Evolutionary conservation across 2,113 vertebrate species (phyloP).

Genomic region (Typhlomys cinereus): DNA sequence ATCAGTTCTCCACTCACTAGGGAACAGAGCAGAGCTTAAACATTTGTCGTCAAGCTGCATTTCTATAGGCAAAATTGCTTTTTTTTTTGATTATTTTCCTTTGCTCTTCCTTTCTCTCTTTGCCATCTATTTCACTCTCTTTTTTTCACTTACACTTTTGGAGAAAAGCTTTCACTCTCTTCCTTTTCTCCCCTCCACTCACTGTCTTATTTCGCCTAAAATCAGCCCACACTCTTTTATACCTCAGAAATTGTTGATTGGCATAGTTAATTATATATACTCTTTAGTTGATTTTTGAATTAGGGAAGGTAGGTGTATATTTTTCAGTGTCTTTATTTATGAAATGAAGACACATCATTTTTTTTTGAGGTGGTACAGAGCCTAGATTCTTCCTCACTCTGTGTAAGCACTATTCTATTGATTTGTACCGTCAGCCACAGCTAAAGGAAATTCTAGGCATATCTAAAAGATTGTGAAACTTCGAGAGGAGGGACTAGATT

Average conservation of each 20-base stretch:
- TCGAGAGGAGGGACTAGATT: not conserved
- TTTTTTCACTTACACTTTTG: too few relatives aligned
- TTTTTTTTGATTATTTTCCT: too few relatives aligned
- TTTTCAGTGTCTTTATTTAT: not conserved
- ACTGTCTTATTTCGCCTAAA: constrained; percentile 35
- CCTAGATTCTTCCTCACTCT: not conserved
- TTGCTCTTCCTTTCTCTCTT: rapidly evolving
- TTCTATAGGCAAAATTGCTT: not conserved
- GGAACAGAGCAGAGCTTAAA: not conserved
- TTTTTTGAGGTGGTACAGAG: not conserved
- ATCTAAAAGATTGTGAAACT: constrained; percentile 6
- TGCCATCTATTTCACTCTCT: rapidly evolving
- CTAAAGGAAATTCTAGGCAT: not conserved
- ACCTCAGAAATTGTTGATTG: not conserved
- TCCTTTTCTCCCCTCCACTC: not conserved
- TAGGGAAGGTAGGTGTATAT: not conserved
- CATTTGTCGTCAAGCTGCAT: not conserved
- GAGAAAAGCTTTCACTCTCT: too few relatives aligned
- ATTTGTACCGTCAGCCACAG: not conserved
- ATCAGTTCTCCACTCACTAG: not conserved
- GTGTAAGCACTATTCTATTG: not conserved
- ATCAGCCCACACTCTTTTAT: not conserved
- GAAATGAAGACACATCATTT: not conserved
- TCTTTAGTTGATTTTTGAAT: constrained; percentile 40
- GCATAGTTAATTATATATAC: constrained; percentile 35